phyloP scores from a whole-genome alignment of 1,140 invertebrate species.

The Bacillus rossius region DNA sequence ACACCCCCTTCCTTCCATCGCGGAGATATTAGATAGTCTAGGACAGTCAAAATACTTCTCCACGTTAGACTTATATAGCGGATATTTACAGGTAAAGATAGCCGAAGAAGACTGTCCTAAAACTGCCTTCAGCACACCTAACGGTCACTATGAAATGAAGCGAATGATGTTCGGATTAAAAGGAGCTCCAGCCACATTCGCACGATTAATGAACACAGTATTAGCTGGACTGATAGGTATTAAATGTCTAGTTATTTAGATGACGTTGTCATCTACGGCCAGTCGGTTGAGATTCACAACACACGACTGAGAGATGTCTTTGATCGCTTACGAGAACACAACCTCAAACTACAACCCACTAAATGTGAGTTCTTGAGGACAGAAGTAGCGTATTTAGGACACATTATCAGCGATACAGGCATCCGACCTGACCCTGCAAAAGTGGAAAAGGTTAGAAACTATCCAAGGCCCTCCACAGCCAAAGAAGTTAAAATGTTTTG shows the following conservation, averaged over 20 bases:
- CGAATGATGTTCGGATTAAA: constrained; percentile 35
- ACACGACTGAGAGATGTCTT: background rate
- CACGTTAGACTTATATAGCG: constrained; percentile 33
- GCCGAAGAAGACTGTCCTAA: constrained; percentile 36
- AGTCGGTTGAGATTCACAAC: background rate
- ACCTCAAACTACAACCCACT: constrained; percentile 29
- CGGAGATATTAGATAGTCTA: constrained; percentile 36
- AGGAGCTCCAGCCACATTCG: constrained; percentile 36
- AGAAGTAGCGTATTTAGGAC: constrained; percentile 28
- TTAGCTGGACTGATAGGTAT: constrained; percentile 16
- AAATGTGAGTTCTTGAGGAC: constrained; percentile 31
- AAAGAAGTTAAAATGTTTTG: constrained; percentile 25
- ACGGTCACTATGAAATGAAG: constrained; percentile 34
- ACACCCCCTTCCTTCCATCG: constrained; percentile 44
- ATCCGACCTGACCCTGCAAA: constrained; percentile 28
- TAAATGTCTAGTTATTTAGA: constrained; percentile 13
- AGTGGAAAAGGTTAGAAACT: constrained; percentile 18
- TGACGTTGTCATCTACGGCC: background rate
- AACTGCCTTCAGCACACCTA: constrained; percentile 41
- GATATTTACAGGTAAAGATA: constrained; percentile 28
- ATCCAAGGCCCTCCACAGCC: constrained; percentile 21
- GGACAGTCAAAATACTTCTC: constrained; percentile 30
- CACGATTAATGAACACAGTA: constrained; percentile 25
- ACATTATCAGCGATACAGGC: constrained; percentile 21
- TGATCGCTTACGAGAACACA: background rate